Conservation (phyloP, 2,113 vertebrate genomes). For the Grantiella picta region DNA sequence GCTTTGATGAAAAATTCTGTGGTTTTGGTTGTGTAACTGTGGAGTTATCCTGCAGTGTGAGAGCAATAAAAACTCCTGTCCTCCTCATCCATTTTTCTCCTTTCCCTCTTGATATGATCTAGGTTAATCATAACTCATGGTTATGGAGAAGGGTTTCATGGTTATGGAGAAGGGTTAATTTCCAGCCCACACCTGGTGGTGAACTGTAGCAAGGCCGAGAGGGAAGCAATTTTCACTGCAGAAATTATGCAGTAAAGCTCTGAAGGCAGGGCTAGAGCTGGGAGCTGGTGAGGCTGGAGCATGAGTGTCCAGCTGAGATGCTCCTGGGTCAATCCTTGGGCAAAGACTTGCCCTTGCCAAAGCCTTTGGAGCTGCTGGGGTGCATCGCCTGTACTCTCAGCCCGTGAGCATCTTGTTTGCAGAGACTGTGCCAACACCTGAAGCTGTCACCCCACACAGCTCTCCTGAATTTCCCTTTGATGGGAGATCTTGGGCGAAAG, state of each 20-base stretch:
- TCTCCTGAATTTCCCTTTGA: slow-evolving; percentile 56
- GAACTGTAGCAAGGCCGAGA: not conserved
- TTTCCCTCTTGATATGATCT: not conserved
- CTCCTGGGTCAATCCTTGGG: not conserved
- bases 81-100: not conserved
- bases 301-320: not conserved
- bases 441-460: slow-evolving; percentile 59
- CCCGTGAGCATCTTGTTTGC: slow-evolving; percentile 56
- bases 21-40: not conserved
- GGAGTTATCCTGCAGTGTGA: not conserved
- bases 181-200: not conserved
- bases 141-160: not conserved
- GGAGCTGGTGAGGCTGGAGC: not conserved
- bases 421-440: slow-evolving; percentile 64
- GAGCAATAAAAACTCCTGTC: not conserved
- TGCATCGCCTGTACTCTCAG: slow-evolving; percentile 42
- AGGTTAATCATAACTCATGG: not conserved
- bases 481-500: not conserved
- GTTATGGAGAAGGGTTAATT: not conserved
- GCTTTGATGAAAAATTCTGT: not conserved
- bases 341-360: not conserved
- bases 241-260: fast-evolving
- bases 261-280: not conserved
- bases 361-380: slow-evolving; percentile 67
- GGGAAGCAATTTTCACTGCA: not conserved